Percentiles rank a stretch among this genome's conserved stretches.
Conservation (phyloP, 1,140 invertebrate species). For the Halyomorpha halys region DNA sequence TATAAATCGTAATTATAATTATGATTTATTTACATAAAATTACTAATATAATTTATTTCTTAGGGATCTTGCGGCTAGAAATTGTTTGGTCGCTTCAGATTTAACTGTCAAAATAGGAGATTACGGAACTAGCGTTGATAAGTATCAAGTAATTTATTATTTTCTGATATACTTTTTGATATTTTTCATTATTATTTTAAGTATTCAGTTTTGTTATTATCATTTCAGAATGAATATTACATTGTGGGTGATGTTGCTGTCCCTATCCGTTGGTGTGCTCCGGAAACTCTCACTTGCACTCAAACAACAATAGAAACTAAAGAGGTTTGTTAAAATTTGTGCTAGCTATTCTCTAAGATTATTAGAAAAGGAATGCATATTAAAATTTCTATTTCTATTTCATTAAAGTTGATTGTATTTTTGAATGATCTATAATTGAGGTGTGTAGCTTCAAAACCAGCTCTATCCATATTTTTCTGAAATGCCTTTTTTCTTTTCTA, state of each 20-base stretch:
- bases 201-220: constrained; percentile 23
- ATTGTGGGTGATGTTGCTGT: constrained; percentile 52
- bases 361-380: too few species aligned
- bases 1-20: too few species aligned
- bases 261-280: constrained; percentile 66
- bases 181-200: constrained; percentile 22
- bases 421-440: too few species aligned
- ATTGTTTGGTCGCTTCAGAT: constrained; percentile 49
- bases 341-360: too few species aligned
- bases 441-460: too few species aligned
- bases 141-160: constrained; percentile 37
- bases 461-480: too few species aligned
- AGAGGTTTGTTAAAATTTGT: constrained; percentile 34
- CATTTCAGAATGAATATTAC: constrained; percentile 56
- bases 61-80: constrained; percentile 54
- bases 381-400: too few species aligned
- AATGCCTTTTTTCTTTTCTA: too few species aligned
- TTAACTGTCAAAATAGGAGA: constrained; percentile 53
- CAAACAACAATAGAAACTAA: constrained; percentile 56
- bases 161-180: neutral
- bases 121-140: constrained; percentile 49
- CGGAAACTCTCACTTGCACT: constrained; percentile 56
- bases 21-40: neutral
- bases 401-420: too few species aligned
- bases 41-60: constrained; percentile 27